phyloP scores from a whole-genome alignment of 2,113 vertebrate species.

The Ardeotis arabs region DNA sequence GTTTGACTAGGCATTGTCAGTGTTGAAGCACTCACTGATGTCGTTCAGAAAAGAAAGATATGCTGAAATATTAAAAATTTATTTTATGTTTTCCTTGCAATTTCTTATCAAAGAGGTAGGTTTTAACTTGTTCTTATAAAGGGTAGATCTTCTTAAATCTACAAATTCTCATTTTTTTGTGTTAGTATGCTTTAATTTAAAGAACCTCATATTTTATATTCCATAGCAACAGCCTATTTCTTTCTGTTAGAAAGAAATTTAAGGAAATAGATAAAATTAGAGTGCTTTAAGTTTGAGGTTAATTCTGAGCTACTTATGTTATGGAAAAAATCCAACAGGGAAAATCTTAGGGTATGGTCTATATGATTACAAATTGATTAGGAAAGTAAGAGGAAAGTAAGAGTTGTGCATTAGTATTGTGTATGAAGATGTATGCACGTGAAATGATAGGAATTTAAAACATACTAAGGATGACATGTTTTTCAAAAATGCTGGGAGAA shows the following conservation, averaged over 20 bases:
- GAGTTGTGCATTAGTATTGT: neutral
- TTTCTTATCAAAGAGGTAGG: conserved; percentile 69
- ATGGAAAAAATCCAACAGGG: neutral
- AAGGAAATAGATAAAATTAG: neutral
- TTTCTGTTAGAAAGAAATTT: neutral
- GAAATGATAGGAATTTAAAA: neutral
- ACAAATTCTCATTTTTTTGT: neutral
- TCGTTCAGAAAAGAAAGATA: conserved; percentile 44
- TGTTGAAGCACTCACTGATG: conserved; percentile 60
- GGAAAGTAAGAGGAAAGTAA: neutral
- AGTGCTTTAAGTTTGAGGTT: neutral
- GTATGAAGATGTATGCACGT: neutral
- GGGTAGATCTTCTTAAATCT: neutral
- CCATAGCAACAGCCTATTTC: neutral
- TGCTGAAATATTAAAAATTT: conserved; percentile 48
- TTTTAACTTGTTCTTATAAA: neutral
- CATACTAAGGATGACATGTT: neutral
- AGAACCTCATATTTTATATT: neutral
- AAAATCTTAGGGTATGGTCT: neutral
- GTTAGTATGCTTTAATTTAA: neutral
- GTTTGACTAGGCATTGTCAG: conserved; percentile 45
- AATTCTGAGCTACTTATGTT: neutral
- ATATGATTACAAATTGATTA: neutral
- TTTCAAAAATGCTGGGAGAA: neutral
- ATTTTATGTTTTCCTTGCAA: conserved; percentile 69